Base-by-base conservation (phyloP, 2,113 vertebrate genomes). In the Sinocyclocheilus maitianheensis region DNA sequence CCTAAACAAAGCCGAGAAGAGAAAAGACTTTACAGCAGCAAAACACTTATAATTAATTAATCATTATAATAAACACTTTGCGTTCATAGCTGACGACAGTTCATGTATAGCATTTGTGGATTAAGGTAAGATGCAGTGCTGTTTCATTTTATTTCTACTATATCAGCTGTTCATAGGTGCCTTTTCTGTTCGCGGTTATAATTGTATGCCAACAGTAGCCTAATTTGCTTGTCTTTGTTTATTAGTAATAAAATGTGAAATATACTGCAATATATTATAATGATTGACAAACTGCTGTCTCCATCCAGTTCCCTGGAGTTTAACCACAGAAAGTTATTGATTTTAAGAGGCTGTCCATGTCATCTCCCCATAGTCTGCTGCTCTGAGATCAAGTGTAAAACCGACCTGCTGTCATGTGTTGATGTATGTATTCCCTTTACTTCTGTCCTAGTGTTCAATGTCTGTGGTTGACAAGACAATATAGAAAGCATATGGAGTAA, bases 381-480 rank as follows among this genome's bases (percentile, higher is more conserved):
- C 63, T 76, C 79, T 82, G 55, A 86, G 84, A 90, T 89, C 87
- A 84, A 89, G 79, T 88, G 86, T 88, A 80, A 75, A 86, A 89
- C 86, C 90, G 71, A 88, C 86, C 86, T 85, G 85, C 89, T 88
- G 90, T 91, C 89, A 81, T 81, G 67, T 67, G 71, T 79, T 84
- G 85, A 87, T 89, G 65, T 72, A 80, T 81, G 77, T 84, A 86
- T 67, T 79, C 16, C 18, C 46, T 87, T 51, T 76, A 60, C 34
- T 26, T 84, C 79, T 86, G 74, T 84, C 86, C 71, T 63, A 40
- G 9, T 30, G 81, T 55, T 55, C 24, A 53, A 62, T 11, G 58
- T n/a, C 78, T 77, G 71, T 48, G 37, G 1, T 55, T 53, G n/a
- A 60, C 62, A 48, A 63, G 67, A 26, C 26, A 18, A n/a, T 43